Conservation (phyloP, 1,140 invertebrate genomes). For the Ganaspis sp. region DNA sequence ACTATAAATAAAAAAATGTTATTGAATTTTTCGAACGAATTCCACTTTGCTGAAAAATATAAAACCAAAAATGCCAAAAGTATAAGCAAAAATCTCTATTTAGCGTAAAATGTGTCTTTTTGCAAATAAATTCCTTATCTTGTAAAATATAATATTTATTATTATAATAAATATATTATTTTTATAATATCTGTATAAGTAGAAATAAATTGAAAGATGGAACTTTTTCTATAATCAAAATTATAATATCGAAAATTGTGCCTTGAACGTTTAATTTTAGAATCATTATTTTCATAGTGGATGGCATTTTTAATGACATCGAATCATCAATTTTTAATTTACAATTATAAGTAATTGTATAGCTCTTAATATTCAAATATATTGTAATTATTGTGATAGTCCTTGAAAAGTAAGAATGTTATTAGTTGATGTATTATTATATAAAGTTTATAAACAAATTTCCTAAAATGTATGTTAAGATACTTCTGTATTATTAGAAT, state of each 20-base stretch:
- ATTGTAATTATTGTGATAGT: slow-evolving; percentile 14
- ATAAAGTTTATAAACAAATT: neutral
- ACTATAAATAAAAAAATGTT: no score
- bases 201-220: neutral
- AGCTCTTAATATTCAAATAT: neutral
- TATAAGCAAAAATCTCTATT: no score
- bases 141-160: no score
- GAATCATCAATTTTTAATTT: neutral
- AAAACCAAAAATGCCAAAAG: no score
- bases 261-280: neutral
- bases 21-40: no score
- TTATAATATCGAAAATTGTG: neutral
- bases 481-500: slow-evolving; percentile 11
- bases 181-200: no score
- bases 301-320: slow-evolving; percentile 22
- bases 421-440: neutral
- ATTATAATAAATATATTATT: no score
- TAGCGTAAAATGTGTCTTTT: no score
- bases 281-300: neutral
- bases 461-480: neutral
- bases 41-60: no score
- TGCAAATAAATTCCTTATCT: no score
- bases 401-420: neutral
- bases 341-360: neutral
- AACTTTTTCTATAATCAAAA: neutral